phyloP scores from a whole-genome alignment of 2,888 invertebrate species.

The Volucella inflata region DNA sequence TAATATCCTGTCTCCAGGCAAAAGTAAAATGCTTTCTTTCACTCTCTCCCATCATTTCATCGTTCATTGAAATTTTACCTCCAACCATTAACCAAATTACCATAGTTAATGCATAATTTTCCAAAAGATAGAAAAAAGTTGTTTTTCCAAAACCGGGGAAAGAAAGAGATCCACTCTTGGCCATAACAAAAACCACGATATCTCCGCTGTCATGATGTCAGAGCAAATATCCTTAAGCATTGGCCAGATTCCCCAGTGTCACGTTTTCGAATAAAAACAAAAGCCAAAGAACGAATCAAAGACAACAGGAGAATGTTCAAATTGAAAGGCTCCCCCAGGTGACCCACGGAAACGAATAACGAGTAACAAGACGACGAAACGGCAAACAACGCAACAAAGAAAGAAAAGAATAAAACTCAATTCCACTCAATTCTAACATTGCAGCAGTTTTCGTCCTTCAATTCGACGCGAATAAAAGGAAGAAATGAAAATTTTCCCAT shows the following conservation, averaged over 20 bases:
- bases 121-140: slow-evolving; percentile 8
- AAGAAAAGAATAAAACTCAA: slow-evolving; percentile 6
- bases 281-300: not conserved
- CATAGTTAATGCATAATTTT: slow-evolving; percentile 34
- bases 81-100: slow-evolving; percentile 43
- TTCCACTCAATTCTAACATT: not conserved
- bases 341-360: slow-evolving; percentile 46
- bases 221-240: slow-evolving; percentile 44
- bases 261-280: slow-evolving; percentile 36
- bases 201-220: slow-evolving; percentile 11
- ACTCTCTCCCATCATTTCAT: not conserved
- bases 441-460: slow-evolving; percentile 19
- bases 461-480: slow-evolving; percentile 1
- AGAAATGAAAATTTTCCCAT: slow-evolving; percentile 18
- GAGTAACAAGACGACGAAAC: slow-evolving; percentile 1
- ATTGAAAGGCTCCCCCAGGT: slow-evolving; percentile 55
- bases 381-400: no score
- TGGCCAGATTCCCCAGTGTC: slow-evolving; percentile 47
- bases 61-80: not conserved
- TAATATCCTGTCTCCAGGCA: not conserved
- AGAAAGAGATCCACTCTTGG: slow-evolving; percentile 34
- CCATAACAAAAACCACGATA: slow-evolving; percentile 42
- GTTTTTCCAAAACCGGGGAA: slow-evolving; percentile 7
- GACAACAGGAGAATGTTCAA: slow-evolving; percentile 30
- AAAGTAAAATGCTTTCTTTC: not conserved